Evolutionary conservation across 2,888 invertebrate genomes (phyloP).

Genomic region (Lithophane leautieri): DNA sequence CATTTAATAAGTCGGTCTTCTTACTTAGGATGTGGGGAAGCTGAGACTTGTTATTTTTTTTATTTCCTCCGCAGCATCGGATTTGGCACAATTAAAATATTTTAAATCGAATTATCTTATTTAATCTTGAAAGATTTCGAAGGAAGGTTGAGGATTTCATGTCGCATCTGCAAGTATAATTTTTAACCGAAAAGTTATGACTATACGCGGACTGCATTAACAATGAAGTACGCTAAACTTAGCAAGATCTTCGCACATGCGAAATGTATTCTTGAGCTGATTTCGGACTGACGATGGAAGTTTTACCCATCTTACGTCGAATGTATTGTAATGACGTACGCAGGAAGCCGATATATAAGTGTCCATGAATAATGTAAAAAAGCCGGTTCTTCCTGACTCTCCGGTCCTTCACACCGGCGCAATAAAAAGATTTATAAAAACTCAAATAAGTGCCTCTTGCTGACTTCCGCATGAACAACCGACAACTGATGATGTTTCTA

Average conservation of each 20-base stretch:
- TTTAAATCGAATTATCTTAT: slow-evolving; percentile 4
- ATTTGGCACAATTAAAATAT: slow-evolving; percentile 3
- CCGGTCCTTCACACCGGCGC: slow-evolving; percentile 36
- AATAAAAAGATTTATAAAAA: slow-evolving; percentile 31
- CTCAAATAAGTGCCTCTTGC: background rate
- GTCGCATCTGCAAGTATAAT: background rate
- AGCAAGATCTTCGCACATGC: background rate
- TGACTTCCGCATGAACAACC: slow-evolving; percentile 6
- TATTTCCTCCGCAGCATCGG: slow-evolving; percentile 8
- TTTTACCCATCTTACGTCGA: slow-evolving; percentile 8
- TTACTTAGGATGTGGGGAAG: slow-evolving; percentile 22
- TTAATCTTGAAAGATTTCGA: background rate
- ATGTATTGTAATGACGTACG: slow-evolving; percentile 30
- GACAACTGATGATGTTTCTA: slow-evolving; percentile 3
- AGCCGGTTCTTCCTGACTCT: slow-evolving; percentile 48
- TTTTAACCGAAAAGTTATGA: background rate
- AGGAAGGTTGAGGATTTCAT: background rate
- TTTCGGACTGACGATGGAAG: slow-evolving; percentile 23
- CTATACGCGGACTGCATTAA: background rate
- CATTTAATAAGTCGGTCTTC: slow-evolving; percentile 36
- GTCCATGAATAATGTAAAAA: slow-evolving; percentile 41
- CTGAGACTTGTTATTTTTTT: slow-evolving; percentile 29
- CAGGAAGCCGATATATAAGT: slow-evolving; percentile 28
- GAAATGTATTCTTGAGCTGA: slow-evolving; percentile 30
- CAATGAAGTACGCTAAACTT: slow-evolving; percentile 13